A percentile compares a stretch with the other conserved stretches of the same genome.
phyloP scores from a whole-genome alignment of 2,888 invertebrate genomes.

The Synergus gifuensis region DNA sequence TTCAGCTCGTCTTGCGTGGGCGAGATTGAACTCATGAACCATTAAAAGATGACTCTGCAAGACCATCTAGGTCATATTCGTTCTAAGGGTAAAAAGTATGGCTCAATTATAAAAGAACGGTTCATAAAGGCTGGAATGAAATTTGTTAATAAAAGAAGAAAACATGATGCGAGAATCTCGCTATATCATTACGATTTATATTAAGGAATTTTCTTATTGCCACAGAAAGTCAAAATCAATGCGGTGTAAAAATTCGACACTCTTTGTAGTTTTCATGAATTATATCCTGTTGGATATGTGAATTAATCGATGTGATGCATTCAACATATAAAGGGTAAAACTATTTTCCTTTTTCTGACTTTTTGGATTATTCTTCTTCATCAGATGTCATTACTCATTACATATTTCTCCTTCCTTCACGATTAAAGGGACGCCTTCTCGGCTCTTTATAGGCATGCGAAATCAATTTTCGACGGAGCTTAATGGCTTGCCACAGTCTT shows the following conservation, averaged over 20 bases:
- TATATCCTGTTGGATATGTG: not conserved
- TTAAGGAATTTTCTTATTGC: not conserved
- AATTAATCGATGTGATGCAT: not conserved
- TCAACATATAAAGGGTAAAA: not conserved
- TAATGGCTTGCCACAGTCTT: not conserved
- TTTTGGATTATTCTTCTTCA: not conserved
- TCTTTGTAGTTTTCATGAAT: not conserved
- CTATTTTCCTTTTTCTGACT: not conserved
- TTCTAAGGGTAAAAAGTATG: not conserved
- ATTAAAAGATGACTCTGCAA: not conserved
- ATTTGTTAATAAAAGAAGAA: no score
- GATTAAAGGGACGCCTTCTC: conserved; percentile 33
- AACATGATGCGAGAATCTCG: not conserved
- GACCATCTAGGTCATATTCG: not conserved
- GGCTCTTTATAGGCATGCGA: conserved; percentile 15
- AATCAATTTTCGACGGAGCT: conserved; percentile 30
- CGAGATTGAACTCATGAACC: not conserved
- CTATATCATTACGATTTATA: not conserved
- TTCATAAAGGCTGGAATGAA: not conserved
- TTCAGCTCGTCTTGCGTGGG: no score
- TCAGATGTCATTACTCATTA: conserved; percentile 24
- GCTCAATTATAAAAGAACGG: not conserved
- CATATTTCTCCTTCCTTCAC: conserved; percentile 13
- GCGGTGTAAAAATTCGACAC: not conserved
- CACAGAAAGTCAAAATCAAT: not conserved